phyloP scores from a whole-genome alignment of 2,888 invertebrate genomes.

The Muscina levida region DNA sequence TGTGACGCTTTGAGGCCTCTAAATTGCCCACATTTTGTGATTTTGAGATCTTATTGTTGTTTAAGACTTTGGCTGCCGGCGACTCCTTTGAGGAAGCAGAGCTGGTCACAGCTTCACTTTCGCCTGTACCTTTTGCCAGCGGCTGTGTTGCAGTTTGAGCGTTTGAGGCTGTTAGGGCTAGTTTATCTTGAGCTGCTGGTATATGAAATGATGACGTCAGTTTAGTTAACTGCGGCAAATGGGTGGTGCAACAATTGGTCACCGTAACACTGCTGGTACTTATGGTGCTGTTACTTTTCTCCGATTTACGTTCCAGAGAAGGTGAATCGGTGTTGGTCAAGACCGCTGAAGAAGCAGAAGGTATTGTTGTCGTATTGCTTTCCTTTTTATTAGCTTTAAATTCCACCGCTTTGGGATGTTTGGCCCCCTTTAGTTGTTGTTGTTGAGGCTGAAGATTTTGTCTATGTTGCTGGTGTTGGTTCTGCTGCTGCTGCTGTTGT shows the following conservation, averaged over 20 bases:
- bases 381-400: conserved; percentile 27
- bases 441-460: conserved; percentile 57
- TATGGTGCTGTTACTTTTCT: conserved; percentile 77
- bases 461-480: conserved; percentile 64
- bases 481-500: conserved; percentile 53
- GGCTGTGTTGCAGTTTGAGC: conserved; percentile 40
- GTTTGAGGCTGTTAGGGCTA: background rate
- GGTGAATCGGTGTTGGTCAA: conserved; percentile 69
- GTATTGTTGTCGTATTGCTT: conserved; percentile 39
- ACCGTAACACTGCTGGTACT: conserved; percentile 77
- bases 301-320: conserved; percentile 77
- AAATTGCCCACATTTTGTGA: conserved; percentile 73
- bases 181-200: conserved; percentile 68
- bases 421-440: conserved; percentile 55
- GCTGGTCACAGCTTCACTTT: conserved; percentile 23
- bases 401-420: background rate
- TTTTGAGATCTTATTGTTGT: conserved; percentile 70
- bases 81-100: conserved; percentile 34
- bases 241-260: conserved; percentile 78
- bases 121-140: conserved; percentile 38
- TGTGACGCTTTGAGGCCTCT: conserved; percentile 75
- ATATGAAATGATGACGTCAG: conserved; percentile 78
- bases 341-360: background rate
- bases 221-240: conserved; percentile 78
- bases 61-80: background rate